phyloP scores from a whole-genome alignment of 2,888 invertebrate species.

The Nineta flava region DNA sequence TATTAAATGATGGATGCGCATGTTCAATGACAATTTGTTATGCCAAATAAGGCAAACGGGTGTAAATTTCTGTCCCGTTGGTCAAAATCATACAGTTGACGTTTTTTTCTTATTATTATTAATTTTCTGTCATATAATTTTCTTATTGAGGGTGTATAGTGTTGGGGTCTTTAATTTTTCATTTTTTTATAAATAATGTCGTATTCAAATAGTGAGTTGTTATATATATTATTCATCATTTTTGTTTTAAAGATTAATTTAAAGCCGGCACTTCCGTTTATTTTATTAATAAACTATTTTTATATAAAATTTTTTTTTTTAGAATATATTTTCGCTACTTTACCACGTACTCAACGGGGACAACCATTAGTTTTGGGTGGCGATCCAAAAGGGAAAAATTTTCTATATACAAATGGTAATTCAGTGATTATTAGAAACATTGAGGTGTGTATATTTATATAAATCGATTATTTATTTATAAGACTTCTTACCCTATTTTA shows the following conservation, averaged over 20 bases:
- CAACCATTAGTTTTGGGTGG: constrained; percentile 86
- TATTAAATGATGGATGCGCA: background rate
- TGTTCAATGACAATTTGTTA: constrained; percentile 1
- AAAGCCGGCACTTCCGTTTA: background rate
- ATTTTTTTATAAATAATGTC: constrained; percentile 17
- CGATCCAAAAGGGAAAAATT: constrained; percentile 93
- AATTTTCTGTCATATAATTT: background rate
- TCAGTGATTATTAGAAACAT: constrained; percentile 95
- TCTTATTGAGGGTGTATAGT: background rate
- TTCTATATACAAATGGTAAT: constrained; percentile 94
- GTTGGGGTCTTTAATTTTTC: background rate
- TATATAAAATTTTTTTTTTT: constrained; percentile 21
- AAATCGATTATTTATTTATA: too few species aligned
- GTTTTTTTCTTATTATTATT: background rate
- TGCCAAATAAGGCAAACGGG: constrained; percentile 8
- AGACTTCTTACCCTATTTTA: too few species aligned
- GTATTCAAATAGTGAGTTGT: constrained; percentile 21
- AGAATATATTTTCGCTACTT: constrained; percentile 82
- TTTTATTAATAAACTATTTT: too few species aligned
- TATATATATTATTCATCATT: background rate
- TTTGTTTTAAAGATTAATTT: background rate
- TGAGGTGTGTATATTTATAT: constrained; percentile 36
- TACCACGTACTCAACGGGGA: constrained; percentile 90
- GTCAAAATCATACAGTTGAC: constrained; percentile 1
- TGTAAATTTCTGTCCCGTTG: constrained; percentile 6